Evolutionary conservation across 2,888 invertebrate genomes (phyloP), one percentile per base, ranked within the genome.

Genomic region (Vandiemenella viatica): DNA sequence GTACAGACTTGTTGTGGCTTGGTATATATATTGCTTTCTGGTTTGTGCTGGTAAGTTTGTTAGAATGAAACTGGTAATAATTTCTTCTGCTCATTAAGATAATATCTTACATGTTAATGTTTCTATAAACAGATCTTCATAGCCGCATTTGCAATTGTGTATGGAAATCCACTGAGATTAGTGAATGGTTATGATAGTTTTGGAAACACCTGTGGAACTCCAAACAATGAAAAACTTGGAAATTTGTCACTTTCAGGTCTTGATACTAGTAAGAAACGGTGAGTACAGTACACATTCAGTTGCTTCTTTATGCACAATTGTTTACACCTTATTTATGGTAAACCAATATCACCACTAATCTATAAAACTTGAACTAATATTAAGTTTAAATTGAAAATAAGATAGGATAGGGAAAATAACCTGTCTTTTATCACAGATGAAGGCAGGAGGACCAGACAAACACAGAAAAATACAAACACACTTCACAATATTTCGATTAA

Each of bases 161-260:
- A 86, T 64, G 91, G 90, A 16, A 86, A 87, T 67, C 90, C 91
- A 1, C 67, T 81, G 59, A 74, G 90, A 55, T 75, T 92, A 38
- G 80, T 90, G 53, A 88, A 90, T 72, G 92, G 92, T 16, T 90
- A 86, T 66, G 92, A 93, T 65, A 90, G 89, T 49, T 93, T 89
- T 70, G 92, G 92, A 7, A 93, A 95, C 64, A 90, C 90, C 23
- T 96, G 95, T 66, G 93, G 93, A 15, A 80, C 84, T 19, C 78
- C 79, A 59, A 71, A 69, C 55, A 93, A 92, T 65, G 80, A 79
- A 57, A 78, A 77, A 56, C 76, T 86, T 53, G 77, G 78, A 7
- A 76, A 80, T 55, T 74, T 83, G 60, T n/a, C n/a, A n/a, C n/a
- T n/a, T n/a, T 85, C 91, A 18, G 93, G 92, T 10, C 73, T 80